Evolutionary conservation across 2,888 invertebrate genomes (phyloP), one percentile per base, ranked within the genome.

Genomic region (Drosophila merina): DNA sequence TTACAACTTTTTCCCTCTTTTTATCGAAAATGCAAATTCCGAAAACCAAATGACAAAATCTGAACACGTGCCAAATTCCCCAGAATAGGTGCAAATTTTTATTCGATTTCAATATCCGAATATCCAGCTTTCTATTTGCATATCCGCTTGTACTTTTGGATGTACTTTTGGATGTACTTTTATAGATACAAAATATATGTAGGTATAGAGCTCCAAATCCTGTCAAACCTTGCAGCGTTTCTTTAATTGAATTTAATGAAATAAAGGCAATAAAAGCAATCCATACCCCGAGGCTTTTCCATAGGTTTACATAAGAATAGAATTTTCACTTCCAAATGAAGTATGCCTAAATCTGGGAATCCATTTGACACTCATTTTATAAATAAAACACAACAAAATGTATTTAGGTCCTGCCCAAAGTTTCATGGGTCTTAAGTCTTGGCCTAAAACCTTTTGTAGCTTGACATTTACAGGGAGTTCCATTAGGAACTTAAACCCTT

Each of bases 51-150:
- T 8, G 42, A 28, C 31, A 9, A n/a, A 33, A 47, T 38, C 40
- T 40, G 33, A 49, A 9, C 64, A 63, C 52, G 71, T 57, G 67
- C 52, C 50, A 30, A 63, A 33, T 59, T 42, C 7, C 31, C 1
- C 38, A 12, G 12, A 31, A 38, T 38, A n/a, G 8, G 25, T 47
- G 38, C 33, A 9, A 49, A 20, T n/a, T 38, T 38, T 48, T 25
- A 57, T 58, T 72, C 28, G 8, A 67, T 57, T 58, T 40, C 20
- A 20, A 62, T 64, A 33, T 57, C 20, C 6, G 14, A 60, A 48
- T 57, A 49, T 54, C 30, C 26, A 12, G 10, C 3, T 44, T 40
- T 47, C 42, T 38, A 25, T 72, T 63, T 74, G 5, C 26, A 63
- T 60, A 55, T 75, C 38, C 62, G 50, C 6, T 66, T 49, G 28